Evolutionary conservation across 2,113 vertebrate species (phyloP).

Genomic region (Hypocryptadius cinnamomeus): DNA sequence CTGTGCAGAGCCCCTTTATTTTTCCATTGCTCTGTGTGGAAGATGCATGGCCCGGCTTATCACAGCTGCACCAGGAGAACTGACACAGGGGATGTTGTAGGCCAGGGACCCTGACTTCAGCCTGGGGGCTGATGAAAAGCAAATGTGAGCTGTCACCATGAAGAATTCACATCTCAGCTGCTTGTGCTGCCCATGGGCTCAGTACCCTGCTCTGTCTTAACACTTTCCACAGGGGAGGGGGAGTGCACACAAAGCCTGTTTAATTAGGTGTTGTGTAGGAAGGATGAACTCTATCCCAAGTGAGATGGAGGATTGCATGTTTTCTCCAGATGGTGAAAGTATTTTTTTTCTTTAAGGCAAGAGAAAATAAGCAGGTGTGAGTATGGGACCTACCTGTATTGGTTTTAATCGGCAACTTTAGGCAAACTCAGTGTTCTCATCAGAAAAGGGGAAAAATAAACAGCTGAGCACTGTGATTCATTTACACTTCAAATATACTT

Average conservation of each 20-base stretch:
- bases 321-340: slow-evolving; percentile 2
- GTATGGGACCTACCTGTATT: slow-evolving; percentile 9
- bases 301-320: background rate
- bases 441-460: slow-evolving; percentile 72
- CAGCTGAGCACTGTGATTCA: slow-evolving; percentile 73
- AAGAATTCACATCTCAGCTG: background rate
- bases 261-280: background rate
- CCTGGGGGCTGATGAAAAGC: background rate
- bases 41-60: accelerated
- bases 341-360: background rate
- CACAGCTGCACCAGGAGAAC: background rate
- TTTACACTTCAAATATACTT: slow-evolving; percentile 84
- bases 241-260: background rate
- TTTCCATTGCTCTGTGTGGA: background rate
- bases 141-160: background rate
- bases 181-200: background rate
- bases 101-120: background rate
- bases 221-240: background rate
- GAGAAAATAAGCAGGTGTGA: slow-evolving; percentile 57
- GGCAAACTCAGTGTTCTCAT: slow-evolving; percentile 65
- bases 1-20: background rate
- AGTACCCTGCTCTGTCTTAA: background rate
- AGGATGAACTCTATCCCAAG: background rate
- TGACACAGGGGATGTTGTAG: accelerated
- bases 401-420: slow-evolving; percentile 69